Base-by-base conservation (phyloP, 92 coral and sea anemone genomes). In the Epizoanthus stellaris region DNA sequence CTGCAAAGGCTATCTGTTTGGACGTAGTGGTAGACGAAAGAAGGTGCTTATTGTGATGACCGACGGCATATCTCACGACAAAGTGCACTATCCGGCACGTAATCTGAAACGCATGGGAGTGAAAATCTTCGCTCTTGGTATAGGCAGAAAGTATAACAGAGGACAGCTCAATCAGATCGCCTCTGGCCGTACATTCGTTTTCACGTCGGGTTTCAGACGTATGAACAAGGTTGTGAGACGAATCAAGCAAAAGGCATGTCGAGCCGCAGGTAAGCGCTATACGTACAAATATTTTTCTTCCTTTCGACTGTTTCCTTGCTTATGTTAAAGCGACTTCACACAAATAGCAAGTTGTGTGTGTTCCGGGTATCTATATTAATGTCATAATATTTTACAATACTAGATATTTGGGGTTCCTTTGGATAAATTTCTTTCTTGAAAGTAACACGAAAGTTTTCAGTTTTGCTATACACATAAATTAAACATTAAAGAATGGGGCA, bases 1-100 rank as follows among this genome's bases (percentile, higher is more conserved):
- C 25, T 10, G 38, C 71, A 77, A 20, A 39, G 4, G 70, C n/a
- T 43, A 61, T 12, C 60, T 77, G 21, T 77, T 77, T 19, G 25
- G 71, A 39, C 69, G 82, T n/a, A 62, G 82, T 66, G 40, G 70
- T 4, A 52, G 52, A 40, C 82, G 82, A 10, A 77, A 77, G 6
- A 77, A 87, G 72, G 94, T 96, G n/a, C 76, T 96, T 43, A 75
- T 96, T 34, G 94, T 91, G 20, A 87, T 96, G 91, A 91, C 98
- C 2, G 98, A 93, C 70, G 94, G 98, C 6, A 92, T 85, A 17
- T 88, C 95, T 16, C 80, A 73, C 45, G 96, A 95, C 77, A 91
- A 85, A 61, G 90, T 94, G 36, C 79, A 75, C 14, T 81, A 69
- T 39, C 93, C 93, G 3, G 80, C 98, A 4, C 74, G 87, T 30